Percentiles rank a stretch among this genome's conserved stretches.
Conservation (phyloP, 2,797 vertebrate species). For the Lagorchestes hirsutus region DNA sequence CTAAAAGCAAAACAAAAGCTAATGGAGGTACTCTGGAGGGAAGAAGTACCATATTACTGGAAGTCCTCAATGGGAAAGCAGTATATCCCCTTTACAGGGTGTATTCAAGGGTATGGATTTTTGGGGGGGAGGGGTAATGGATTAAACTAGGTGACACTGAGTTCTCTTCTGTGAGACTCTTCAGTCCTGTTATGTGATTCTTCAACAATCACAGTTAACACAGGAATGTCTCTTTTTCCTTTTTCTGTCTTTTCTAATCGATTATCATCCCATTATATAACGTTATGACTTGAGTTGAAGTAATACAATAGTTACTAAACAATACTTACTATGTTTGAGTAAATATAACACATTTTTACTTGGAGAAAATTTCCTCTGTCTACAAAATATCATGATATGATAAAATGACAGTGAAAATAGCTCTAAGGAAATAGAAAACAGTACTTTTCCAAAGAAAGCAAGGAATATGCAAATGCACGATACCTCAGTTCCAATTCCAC, state of each 20-base stretch:
- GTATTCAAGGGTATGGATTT: not conserved
- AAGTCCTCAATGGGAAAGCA: not conserved
- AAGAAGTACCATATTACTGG: not conserved
- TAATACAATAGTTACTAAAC: not conserved
- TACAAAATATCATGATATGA: not conserved
- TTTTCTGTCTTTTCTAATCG: not conserved
- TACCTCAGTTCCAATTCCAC: not conserved
- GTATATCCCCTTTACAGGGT: not conserved
- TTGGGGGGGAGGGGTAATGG: not conserved
- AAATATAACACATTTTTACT: not conserved
- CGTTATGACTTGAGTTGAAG: not conserved
- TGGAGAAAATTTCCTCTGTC: not conserved
- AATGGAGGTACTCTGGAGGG: not conserved
- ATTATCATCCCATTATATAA: not conserved
- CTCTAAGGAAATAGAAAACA: constrained; percentile 31
- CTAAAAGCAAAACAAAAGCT: not conserved
- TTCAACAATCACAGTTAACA: not conserved
- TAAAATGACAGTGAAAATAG: constrained; percentile 8
- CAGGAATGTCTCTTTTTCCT: not conserved
- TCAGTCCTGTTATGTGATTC: not conserved
- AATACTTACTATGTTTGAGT: not conserved
- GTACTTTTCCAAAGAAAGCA: not conserved
- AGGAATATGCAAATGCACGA: too few relatives aligned
- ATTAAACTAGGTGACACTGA: not conserved
- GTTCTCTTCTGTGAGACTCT: not conserved